Evolutionary conservation across 2,888 invertebrate genomes (phyloP), one percentile per base, ranked within the genome.

Genomic region (Trissonchulus latispiculum): DNA sequence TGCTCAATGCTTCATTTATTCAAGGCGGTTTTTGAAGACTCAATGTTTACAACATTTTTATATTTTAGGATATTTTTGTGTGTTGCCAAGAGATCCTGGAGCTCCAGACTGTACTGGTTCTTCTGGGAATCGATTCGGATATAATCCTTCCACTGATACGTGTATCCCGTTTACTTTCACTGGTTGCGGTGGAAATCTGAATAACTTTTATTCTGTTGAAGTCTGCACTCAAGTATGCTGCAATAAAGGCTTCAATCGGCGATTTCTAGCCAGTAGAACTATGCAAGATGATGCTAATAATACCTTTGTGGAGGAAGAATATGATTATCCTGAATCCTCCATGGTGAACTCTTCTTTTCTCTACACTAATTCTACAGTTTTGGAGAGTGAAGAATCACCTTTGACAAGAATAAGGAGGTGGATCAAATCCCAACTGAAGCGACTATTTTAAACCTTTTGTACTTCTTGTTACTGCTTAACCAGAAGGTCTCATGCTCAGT

Each of bases 201-300:
- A 76, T 71, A 75, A 75, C 48, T 76, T 76, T 71, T 48, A 73
- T 35, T 62, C 62, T 36, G 61, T 73, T 33, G 73, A 70, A 36
- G 29, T n/a, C 2, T 76, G 76, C 70, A 76, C 75, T 2, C 62
- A 71, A 59, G 69, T 76, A 37, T 76, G 76, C 74, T 75, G 75
- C 72, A 74, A 76, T 72, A 75, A 76, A 61, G 76, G 76, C 66
- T 76, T 75, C 74, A 71, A 71, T 37, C n/a, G 37, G 18, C 48
- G 48, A 48, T 48, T 48, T 48, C 48, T 48, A 48, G 48, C 48
- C 48, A 48, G 48, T 8, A 8, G 48, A 8, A 48, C 48, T 23
- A 48, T 48, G 48, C 48, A 48, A 48, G 48, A 48, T 23, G 48
- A 48, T 48, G 8, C 8, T 23, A 48, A 48, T 48, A 48, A 8